Evolutionary conservation across 2,797 vertebrate genomes (phyloP), one percentile per base, ranked within the genome.

Genomic region (Trichosurus vulpecula): DNA sequence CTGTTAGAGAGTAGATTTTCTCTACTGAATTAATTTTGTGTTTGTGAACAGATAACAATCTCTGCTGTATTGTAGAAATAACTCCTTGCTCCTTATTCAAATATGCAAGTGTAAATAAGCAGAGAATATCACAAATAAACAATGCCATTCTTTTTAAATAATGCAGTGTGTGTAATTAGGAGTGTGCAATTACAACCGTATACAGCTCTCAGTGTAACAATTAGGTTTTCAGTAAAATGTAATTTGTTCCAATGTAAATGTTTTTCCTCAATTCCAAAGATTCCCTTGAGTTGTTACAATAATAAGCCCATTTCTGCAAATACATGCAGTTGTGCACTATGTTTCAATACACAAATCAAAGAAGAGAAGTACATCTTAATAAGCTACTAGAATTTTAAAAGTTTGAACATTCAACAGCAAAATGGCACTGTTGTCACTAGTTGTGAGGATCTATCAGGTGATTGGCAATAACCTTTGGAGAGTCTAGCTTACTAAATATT

Each of bases 241-340:
- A 98, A 99, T 99, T 98, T 99, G 98, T 98, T 99, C 97, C 97
- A 98, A 98, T 98, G 98, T 98, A 99, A 99, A 99, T 98, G 98
- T 99, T 99, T 98, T 98, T 96, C 96, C 97, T 98, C 98, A 98
- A 96, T 98, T 98, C 98, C 98, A 96, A 98, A 98, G 98, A 98
- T 98, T 98, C 98, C 98, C 98, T 98, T 90, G 98, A 99, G 98
- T 98, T 98, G 98, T 98, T 98, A 98, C 97, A 98, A 98, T 98
- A 98, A 98, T 98, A 98, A 98, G 96, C 93, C 35, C 93, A 96
- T 98, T 98, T 98, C 97, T 97, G 91, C 54, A 74, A 98, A 97
- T 98, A 96, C 95, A 93, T 96, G 96, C 95, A 96, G 93, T 98
- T 98, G 96, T 97, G 95, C 87, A 96, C 94, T 96, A 52, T 52